Conservation (phyloP, 2,888 invertebrate genomes). For the Drosophila diplacantha region DNA sequence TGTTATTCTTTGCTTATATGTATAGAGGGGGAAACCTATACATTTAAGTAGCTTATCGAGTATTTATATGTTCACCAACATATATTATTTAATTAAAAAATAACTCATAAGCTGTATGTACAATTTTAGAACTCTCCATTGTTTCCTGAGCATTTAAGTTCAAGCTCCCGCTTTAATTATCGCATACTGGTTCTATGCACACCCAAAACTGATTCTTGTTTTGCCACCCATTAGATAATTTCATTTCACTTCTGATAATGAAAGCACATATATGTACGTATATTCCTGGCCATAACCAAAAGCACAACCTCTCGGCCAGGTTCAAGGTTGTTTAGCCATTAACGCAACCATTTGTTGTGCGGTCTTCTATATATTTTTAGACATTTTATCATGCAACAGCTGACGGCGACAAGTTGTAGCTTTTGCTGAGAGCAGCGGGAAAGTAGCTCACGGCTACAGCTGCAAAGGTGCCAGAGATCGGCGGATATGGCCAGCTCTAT, state of each 20-base stretch:
- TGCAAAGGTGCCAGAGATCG: constrained; percentile 28
- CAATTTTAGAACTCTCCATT: neutral
- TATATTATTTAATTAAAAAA: neutral
- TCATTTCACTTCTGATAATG: constrained; percentile 28
- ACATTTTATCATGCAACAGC: constrained; percentile 72
- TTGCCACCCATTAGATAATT: constrained; percentile 33
- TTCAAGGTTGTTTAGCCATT: constrained; percentile 58
- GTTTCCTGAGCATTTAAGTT: neutral
- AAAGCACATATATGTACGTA: constrained; percentile 8
- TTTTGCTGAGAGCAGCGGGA: constrained; percentile 5
- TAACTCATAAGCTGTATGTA: neutral
- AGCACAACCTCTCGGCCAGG: constrained; percentile 61
- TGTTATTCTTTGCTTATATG: neutral
- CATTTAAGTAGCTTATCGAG: too few relatives aligned
- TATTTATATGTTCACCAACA: neutral
- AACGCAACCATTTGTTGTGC: constrained; percentile 39
- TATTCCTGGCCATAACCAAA: constrained; percentile 29
- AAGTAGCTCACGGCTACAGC: constrained; percentile 25
- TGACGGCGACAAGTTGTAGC: constrained; percentile 53
- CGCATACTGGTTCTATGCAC: constrained; percentile 4
- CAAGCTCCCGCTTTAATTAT: constrained; percentile 6
- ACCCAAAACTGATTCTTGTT: constrained; percentile 13
- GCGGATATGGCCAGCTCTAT: constrained; percentile 19
- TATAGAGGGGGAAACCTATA: too few relatives aligned
- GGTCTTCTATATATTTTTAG: constrained; percentile 60